Evolutionary conservation across 2,888 invertebrate genomes (phyloP).

Genomic region (Chrysina gloriosa): DNA sequence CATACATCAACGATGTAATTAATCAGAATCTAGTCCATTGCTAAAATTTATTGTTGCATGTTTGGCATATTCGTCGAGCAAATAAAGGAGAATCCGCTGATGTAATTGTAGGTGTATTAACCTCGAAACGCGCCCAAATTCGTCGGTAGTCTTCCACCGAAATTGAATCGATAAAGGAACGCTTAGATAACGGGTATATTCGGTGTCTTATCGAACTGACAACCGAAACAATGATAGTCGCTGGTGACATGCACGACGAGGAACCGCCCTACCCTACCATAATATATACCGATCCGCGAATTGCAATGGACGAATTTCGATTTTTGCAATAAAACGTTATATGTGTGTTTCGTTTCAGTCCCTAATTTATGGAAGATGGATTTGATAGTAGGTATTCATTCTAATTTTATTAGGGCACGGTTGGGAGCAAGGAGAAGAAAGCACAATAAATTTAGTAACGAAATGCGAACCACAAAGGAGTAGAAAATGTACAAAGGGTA

Average conservation of each 20-base stretch:
- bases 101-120: not conserved
- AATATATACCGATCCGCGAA: constrained; percentile 39
- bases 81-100: too few species aligned
- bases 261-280: constrained; percentile 44
- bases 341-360: not conserved
- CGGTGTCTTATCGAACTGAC: not conserved
- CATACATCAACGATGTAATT: too few species aligned
- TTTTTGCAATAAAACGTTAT: not conserved
- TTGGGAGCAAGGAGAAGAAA: too few species aligned
- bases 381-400: too few species aligned
- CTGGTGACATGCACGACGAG: constrained; percentile 36
- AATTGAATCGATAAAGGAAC: constrained; percentile 9
- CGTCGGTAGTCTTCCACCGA: not conserved
- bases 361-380: too few species aligned
- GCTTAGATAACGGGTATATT: constrained; percentile 12
- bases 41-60: too few species aligned
- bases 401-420: too few species aligned
- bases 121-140: not conserved
- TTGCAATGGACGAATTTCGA: not conserved
- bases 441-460: too few species aligned
- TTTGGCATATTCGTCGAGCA: too few species aligned
- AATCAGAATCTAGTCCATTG: too few species aligned
- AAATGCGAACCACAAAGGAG: too few species aligned
- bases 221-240: constrained; percentile 1
- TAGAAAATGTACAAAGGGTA: too few species aligned